Base-by-base conservation (phyloP, 2,888 invertebrate genomes). In the Eueremaeus valkanovi region DNA sequence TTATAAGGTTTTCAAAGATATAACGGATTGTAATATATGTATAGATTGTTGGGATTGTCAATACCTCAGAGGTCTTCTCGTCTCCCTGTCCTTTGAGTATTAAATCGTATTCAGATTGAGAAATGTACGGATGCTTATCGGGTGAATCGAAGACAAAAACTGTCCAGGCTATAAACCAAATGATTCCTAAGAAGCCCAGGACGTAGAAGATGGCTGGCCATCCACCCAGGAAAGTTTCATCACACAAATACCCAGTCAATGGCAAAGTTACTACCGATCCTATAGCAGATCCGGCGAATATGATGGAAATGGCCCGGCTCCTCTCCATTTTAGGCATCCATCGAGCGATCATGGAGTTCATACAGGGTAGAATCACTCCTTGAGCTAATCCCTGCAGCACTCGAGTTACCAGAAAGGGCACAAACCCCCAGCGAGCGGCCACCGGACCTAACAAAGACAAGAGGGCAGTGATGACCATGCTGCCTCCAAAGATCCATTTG, bases 131-230 rank as follows among this genome's bases (percentile, higher is more conserved):
- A 83, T 93, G 93, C 73, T 88, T 86, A 78, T 89, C 89, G 0
- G 93, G 92, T 0, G 88, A 87, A 78, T 91, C 91, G 78, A 81
- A 84, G 73, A 80, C 84, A 83, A 81, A 85, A 78, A 86, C 85
- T 73, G 80, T 85, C 75, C 80, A 80, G 5, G 78, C 33, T 21
- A 81, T 24, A 63, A 82, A 85, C 86, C 86, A 86, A 21, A 84
- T 68, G 9, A 81, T 73, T 6, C 81, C 81, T 21, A 80, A 73
- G 21, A 73, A 80, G 0, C 93, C 93, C 82, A 93, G 93, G 76
- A 91, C 88, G 81, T 92, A 93, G 82, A 93, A 93, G 61, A 92
- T 89, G 76, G 90, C 90, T 6, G 81, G 3, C 82, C 82, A 76
- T 81, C 82, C 75, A 81, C 82, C 90, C 87, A 92, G 92, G 92